A percentile compares a stretch with the other conserved stretches of the same genome.
These are phyloP conservation scores for Cylloceria caligata DNA, from an alignment of 2,888 invertebrate genomes.

Conservation along the genomic window DNA sequence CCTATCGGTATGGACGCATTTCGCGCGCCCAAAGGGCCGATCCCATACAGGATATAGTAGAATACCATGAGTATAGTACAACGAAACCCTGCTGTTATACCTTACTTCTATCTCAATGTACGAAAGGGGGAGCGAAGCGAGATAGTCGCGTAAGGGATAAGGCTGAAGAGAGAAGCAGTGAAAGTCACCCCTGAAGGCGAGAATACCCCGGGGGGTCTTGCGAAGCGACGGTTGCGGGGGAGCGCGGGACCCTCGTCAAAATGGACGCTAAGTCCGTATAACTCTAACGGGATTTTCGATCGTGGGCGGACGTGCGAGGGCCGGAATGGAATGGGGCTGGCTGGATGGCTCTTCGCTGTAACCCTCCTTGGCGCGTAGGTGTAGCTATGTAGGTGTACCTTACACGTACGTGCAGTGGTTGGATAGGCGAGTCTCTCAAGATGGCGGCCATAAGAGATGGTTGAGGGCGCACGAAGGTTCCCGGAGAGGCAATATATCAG, in stretches of 20 bases:
- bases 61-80: not conserved
- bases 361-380: conserved; percentile 32
- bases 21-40: conserved; percentile 66
- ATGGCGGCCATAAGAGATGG: conserved; percentile 84
- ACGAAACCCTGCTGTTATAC: not conserved
- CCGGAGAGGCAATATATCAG: conserved; percentile 83
- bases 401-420: conserved; percentile 54
- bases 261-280: conserved; percentile 84
- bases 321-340: conserved; percentile 69
- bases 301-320: conserved; percentile 82
- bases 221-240: conserved; percentile 33
- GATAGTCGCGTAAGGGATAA: conserved; percentile 24
- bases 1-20: conserved; percentile 56
- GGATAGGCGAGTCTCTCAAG: conserved; percentile 81
- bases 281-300: conserved; percentile 85
- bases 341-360: conserved; percentile 58
- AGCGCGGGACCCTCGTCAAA: conserved; percentile 81
- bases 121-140: conserved; percentile 35
- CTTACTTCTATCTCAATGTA: conserved; percentile 31
- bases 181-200: conserved; percentile 54
- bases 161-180: conserved; percentile 36
- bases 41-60: conserved; percentile 58
- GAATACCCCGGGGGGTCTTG: conserved; percentile 39
- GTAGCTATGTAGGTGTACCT: conserved; percentile 1
- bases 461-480: conserved; percentile 82